These are phyloP conservation scores for Anabacerthia variegaticeps DNA, from an alignment of 2,797 vertebrate species.

Conservation along the genomic window DNA sequence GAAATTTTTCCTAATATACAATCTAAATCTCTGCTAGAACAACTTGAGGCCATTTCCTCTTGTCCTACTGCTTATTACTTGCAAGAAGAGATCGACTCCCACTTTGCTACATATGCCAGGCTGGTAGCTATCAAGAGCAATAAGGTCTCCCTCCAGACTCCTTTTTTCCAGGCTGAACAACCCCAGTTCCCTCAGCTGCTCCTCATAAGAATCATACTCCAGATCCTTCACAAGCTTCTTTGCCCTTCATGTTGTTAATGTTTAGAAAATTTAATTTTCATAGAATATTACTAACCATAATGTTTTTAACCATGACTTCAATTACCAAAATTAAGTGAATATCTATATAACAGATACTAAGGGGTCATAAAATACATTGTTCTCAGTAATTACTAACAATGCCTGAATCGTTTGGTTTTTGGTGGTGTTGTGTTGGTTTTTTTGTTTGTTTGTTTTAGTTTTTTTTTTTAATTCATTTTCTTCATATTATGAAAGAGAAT, in stretches of 20 bases:
- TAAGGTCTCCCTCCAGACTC: neutral
- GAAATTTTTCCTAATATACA: neutral
- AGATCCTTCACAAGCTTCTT: neutral
- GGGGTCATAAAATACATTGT: too few species aligned
- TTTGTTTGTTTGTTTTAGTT: too few species aligned
- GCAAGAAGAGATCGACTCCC: fast-evolving
- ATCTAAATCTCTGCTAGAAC: neutral
- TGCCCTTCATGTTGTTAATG: neutral
- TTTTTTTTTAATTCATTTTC: too few species aligned
- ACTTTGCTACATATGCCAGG: neutral
- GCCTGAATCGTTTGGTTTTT: too few species aligned
- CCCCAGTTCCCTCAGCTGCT: neutral
- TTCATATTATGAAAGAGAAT: neutral
- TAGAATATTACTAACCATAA: neutral
- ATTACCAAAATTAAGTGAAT: too few species aligned
- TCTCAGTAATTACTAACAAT: too few species aligned
- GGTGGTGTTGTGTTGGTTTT: too few species aligned
- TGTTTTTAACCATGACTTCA: neutral
- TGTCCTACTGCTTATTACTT: neutral
- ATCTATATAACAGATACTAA: too few species aligned
- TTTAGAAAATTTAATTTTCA: neutral
- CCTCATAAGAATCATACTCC: neutral
- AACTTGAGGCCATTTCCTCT: neutral
- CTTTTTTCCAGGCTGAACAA: neutral
- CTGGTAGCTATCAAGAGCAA: neutral